Evolutionary conservation across 2,888 invertebrate genomes (phyloP), one percentile per base, ranked within the genome.

Genomic region (Resseliella maxima): DNA sequence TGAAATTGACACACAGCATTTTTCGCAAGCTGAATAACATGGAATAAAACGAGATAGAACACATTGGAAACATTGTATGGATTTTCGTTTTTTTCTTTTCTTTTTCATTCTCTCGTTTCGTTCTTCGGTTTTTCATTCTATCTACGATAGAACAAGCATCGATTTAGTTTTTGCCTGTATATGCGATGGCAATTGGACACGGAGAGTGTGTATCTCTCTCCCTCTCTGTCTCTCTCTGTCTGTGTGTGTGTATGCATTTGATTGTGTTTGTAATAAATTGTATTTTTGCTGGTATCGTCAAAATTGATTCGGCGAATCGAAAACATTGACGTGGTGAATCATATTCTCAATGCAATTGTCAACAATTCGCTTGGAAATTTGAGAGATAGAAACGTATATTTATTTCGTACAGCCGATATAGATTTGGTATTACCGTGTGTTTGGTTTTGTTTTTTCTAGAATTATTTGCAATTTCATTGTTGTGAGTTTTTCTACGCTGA

Each of bases 311-410:
- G 59, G 24, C 59, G 24, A 59, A 59, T 24, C 3, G 24, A 59
- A 59, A 59, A 59, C 59, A 59, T 59, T 10, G n/a, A 59, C 59
- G 59, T 59, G 59, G 59, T 59, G 59, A 59, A 59, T 59, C 59
- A 59, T 21, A 8, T 18, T 3, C 50, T 18, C 10, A 41, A 5
- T 50, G 2, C 46, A 50, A 50, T 50, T 59, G 3, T 59, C 24
- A 59, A 24, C 59, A 59, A 59, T 59, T n/a, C 24, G 59, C 3
- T 50, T 59, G 59, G 3, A 10, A 59, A 59, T 59, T 59, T 24
- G 24, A 24, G 18, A 8, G 18, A 50, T 15, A 50, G n/a, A n/a
- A n/a, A n/a, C n/a, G n/a, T n/a, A n/a, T n/a, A n/a, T n/a, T n/a
- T n/a, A n/a, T n/a, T n/a, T n/a, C n/a, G n/a, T n/a, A n/a, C n/a